phyloP scores from a whole-genome alignment of 2,888 invertebrate species.

The Patella pellucida region DNA sequence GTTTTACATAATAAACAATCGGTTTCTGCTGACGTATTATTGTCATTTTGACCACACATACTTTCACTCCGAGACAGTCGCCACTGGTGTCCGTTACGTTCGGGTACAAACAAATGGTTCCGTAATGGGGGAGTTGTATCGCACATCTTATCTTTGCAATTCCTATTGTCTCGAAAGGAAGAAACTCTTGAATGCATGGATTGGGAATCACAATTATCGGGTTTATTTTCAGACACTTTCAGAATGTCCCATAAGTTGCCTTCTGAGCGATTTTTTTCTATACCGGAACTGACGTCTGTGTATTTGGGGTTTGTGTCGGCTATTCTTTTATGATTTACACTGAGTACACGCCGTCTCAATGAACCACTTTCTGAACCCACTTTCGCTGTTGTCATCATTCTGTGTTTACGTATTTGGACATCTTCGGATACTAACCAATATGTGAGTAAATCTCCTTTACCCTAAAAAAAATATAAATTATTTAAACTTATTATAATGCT shows the following conservation, averaged over 20 bases:
- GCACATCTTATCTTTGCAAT: neutral
- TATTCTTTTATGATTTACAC: neutral
- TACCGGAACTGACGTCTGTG: neutral
- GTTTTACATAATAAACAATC: conserved; percentile 22
- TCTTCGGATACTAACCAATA: conserved; percentile 70
- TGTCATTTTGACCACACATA: neutral
- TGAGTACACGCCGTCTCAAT: conserved; percentile 3
- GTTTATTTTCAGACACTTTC: conserved; percentile 11
- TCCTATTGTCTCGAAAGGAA: neutral
- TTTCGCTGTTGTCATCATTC: neutral
- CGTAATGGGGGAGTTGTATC: neutral
- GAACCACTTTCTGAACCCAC: conserved; percentile 3
- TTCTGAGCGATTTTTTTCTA: conserved; percentile 9
- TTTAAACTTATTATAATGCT: no score
- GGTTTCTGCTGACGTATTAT: conserved; percentile 12
- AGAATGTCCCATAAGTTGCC: conserved; percentile 13
- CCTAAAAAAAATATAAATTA: conserved; percentile 53
- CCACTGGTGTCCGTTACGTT: conserved; percentile 1
- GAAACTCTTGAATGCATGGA: neutral
- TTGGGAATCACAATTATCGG: neutral
- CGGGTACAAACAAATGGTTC: neutral
- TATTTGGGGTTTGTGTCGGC: conserved; percentile 4
- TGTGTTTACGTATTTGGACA: conserved; percentile 32
- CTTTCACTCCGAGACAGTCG: neutral
- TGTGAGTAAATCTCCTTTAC: conserved; percentile 71